These are phyloP conservation scores for Danio kyathit DNA, from an alignment of 2,797 vertebrate species.

Conservation along the genomic window DNA sequence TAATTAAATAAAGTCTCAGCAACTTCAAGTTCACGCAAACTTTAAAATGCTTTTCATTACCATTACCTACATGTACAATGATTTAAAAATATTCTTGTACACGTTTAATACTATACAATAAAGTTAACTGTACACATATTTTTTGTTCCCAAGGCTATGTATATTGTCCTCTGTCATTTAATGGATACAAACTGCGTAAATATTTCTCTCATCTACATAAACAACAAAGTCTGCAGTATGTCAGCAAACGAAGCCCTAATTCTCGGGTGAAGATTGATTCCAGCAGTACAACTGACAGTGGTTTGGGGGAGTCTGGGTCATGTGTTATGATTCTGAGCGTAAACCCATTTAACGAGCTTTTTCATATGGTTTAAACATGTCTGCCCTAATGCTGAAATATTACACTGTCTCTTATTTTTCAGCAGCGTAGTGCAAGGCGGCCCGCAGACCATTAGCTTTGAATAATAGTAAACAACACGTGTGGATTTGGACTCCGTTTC, in stretches of 20 bases:
- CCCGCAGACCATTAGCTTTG: constrained; percentile 58
- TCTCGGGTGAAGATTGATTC: constrained; percentile 13
- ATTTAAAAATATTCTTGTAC: no score
- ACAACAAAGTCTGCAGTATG: not conserved
- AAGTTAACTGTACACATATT: not conserved
- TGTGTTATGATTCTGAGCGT: constrained; percentile 65
- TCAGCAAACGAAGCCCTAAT: not conserved
- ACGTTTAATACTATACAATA: not conserved
- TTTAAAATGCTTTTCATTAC: no score
- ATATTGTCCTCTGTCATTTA: not conserved
- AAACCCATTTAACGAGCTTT: constrained; percentile 72
- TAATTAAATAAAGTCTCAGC: no score
- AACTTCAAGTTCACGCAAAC: no score
- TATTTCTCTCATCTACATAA: not conserved
- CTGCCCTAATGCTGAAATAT: constrained; percentile 63
- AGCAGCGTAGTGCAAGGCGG: constrained; percentile 33
- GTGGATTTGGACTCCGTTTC: constrained; percentile 65
- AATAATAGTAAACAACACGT: constrained; percentile 70
- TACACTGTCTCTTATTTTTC: constrained; percentile 55
- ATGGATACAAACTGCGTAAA: not conserved
- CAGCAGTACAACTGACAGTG: constrained; percentile 64
- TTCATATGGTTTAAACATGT: constrained; percentile 65
- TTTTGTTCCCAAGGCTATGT: not conserved
- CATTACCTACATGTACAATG: no score
- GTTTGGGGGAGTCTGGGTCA: constrained; percentile 61